phyloP scores from a whole-genome alignment of 2,797 vertebrate species.

The Monodelphis domestica region DNA sequence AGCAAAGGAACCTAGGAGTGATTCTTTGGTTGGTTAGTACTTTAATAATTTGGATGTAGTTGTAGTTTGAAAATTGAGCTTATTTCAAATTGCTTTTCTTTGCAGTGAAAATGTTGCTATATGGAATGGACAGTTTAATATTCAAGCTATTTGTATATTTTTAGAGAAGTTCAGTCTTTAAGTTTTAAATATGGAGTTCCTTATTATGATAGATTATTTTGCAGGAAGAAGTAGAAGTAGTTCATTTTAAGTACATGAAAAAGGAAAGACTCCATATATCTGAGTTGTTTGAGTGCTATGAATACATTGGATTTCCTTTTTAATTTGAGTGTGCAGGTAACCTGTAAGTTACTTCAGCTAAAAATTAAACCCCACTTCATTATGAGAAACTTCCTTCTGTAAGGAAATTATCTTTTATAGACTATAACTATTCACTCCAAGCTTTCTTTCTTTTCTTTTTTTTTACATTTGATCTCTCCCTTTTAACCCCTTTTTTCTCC shows the following conservation, averaged over 20 bases:
- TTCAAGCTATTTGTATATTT: slow-evolving; percentile 1
- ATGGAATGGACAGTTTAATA: neutral
- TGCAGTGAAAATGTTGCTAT: slow-evolving; percentile 21
- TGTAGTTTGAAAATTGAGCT: slow-evolving; percentile 34
- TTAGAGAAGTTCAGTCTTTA: slow-evolving; percentile 16
- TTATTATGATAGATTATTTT: neutral
- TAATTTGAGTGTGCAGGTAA: neutral
- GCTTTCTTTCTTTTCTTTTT: slow-evolving; percentile 30
- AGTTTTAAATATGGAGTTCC: slow-evolving; percentile 24
- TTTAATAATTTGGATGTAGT: slow-evolving; percentile 19
- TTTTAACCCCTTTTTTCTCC: neutral
- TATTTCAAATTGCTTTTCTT: slow-evolving; percentile 24
- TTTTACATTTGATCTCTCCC: slow-evolving; percentile 3
- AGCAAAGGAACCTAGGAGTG: neutral
- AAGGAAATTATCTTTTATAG: neutral
- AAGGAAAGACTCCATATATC: neutral
- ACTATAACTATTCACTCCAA: neutral
- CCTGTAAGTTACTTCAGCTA: neutral
- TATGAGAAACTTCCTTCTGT: slow-evolving; percentile 12
- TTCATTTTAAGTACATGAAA: neutral
- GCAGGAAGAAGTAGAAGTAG: neutral
- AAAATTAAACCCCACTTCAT: neutral
- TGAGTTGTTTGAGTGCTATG: neutral
- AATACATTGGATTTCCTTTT: neutral
- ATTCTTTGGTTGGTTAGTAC: neutral